A percentile compares a stretch with the other conserved stretches of the same genome.
These are phyloP conservation scores for Hapalemur alaotrensis DNA, from an alignment of 2,797 vertebrate genomes.

Conservation along the genomic window DNA sequence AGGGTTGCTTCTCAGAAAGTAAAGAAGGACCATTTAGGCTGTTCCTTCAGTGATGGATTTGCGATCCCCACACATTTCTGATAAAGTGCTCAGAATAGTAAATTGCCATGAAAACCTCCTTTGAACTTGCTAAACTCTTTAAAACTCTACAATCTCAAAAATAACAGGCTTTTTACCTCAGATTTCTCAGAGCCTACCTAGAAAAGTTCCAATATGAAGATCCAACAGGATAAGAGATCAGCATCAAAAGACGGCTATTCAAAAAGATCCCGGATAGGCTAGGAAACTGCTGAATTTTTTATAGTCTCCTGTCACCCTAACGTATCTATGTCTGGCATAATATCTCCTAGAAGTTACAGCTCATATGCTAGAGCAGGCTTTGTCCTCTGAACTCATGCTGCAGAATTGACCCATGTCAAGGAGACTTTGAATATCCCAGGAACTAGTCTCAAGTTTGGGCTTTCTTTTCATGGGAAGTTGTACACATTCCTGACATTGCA, in stretches of 20 bases:
- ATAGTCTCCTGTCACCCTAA: background rate
- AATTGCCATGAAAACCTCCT: constrained; percentile 26
- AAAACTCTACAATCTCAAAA: constrained; percentile 5
- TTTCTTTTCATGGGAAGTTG: background rate
- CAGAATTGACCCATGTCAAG: background rate
- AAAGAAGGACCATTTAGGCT: constrained; percentile 15
- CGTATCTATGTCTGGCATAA: background rate
- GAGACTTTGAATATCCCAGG: background rate
- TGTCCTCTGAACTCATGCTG: background rate
- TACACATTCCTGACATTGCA: background rate
- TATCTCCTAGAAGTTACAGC: background rate
- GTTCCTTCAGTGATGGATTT: constrained; percentile 10
- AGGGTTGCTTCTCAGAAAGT: constrained; percentile 8
- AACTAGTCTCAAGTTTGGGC: background rate
- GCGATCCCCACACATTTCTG: background rate
- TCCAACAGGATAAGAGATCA: background rate
- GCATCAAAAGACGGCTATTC: background rate
- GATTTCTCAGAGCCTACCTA: background rate
- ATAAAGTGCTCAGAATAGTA: constrained; percentile 46
- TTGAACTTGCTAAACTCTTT: constrained; percentile 40
- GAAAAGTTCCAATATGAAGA: background rate
- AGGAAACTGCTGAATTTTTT: background rate
- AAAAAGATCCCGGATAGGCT: background rate
- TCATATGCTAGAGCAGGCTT: background rate
- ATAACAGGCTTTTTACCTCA: constrained; percentile 5